Conservation (phyloP, 2,113 vertebrate species). For the Pteruthius melanotis region DNA sequence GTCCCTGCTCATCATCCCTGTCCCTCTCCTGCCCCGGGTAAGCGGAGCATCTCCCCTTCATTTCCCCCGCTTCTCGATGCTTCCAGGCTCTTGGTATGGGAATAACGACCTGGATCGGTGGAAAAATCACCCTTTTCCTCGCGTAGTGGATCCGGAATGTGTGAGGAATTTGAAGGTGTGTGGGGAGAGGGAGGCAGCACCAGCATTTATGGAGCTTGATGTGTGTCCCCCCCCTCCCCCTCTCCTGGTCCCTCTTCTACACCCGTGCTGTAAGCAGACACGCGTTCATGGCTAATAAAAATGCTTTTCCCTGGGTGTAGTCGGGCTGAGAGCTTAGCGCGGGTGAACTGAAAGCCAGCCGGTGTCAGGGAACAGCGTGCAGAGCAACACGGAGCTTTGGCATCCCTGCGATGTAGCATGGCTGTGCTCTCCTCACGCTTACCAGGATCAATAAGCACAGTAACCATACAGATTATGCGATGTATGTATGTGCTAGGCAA, state of each 20-base stretch:
- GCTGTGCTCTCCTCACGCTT: fast-evolving
- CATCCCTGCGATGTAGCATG: neutral
- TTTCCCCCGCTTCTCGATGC: neutral
- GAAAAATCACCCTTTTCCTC: neutral
- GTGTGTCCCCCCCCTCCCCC: no score
- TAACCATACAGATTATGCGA: fast-evolving
- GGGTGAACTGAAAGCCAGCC: fast-evolving
- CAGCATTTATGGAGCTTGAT: neutral
- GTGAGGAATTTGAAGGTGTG: neutral
- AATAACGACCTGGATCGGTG: conserved; percentile 24
- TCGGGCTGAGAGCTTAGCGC: neutral
- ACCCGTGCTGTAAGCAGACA: neutral
- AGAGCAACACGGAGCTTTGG: neutral
- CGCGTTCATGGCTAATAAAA: neutral
- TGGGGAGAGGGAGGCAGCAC: neutral
- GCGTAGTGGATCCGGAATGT: neutral
- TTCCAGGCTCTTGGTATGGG: conserved; percentile 6
- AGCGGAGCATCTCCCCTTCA: neutral
- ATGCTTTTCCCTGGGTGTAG: neutral
- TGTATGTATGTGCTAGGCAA: fast-evolving
- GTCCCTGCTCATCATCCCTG: neutral
- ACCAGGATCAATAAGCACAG: fast-evolving
- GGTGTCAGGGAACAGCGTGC: neutral
- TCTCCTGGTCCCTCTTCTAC: neutral
- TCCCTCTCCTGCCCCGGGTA: neutral